Evolutionary conservation across 1,140 invertebrate genomes (phyloP).

Genomic region (Acromyrmex heyeri): DNA sequence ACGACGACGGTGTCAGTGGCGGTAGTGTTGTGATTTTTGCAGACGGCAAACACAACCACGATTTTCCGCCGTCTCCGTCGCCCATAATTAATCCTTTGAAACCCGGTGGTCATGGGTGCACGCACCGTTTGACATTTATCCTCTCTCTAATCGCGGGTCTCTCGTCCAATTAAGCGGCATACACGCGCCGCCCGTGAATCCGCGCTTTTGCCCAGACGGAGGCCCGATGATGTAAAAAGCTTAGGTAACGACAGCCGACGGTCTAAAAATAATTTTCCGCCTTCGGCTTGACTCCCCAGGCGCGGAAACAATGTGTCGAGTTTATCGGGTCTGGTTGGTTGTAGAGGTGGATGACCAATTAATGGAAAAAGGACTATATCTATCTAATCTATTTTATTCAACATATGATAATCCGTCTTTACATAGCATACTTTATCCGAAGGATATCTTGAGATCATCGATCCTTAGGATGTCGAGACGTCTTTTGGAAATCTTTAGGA

Average conservation of each 20-base stretch:
- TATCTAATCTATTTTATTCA: not conserved
- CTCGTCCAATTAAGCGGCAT: conserved; percentile 42
- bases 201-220: conserved; percentile 48
- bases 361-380: not conserved
- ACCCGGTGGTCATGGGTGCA: conserved; percentile 33
- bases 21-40: conserved; percentile 37
- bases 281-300: not conserved
- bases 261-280: conserved; percentile 48
- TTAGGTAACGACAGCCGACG: conserved; percentile 33
- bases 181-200: conserved; percentile 23
- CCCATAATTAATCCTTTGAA: conserved; percentile 61
- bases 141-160: conserved; percentile 34
- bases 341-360: conserved; percentile 32
- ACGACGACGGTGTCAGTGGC: not conserved
- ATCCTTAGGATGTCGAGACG: too few species aligned
- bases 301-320: not conserved
- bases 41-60: conserved; percentile 35
- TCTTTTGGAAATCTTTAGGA: too few species aligned
- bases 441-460: too few species aligned
- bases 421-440: too few species aligned
- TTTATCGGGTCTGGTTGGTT: not conserved
- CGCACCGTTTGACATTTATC: conserved; percentile 62
- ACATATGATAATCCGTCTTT: not conserved
- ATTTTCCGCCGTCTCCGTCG: conserved; percentile 53
- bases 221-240: conserved; percentile 54